Evolutionary conservation across 2,797 vertebrate genomes (phyloP).

Genomic region (Amniataba percoides): DNA sequence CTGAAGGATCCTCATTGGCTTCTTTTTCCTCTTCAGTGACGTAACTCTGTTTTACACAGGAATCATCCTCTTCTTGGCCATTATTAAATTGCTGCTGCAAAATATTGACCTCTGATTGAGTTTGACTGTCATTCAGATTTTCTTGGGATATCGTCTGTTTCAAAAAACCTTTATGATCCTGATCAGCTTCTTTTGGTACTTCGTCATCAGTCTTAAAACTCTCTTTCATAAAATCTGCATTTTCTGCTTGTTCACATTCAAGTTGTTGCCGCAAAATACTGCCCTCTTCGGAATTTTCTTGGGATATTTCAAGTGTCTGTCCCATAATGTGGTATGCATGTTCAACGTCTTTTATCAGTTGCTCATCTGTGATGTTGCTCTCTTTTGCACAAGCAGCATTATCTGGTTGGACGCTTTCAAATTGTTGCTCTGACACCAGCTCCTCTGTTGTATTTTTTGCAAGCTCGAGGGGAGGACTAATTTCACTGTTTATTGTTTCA

Average conservation of each 20-base stretch:
- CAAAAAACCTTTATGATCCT: constrained; percentile 10
- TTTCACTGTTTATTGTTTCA: constrained; percentile 36
- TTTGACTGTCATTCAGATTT: constrained; percentile 9
- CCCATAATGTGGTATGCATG: constrained; percentile 22
- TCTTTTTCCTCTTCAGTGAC: constrained; percentile 25
- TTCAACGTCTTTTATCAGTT: constrained; percentile 23
- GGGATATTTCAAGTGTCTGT: constrained; percentile 9
- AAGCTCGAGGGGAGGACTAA: not conserved
- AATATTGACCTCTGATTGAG: constrained; percentile 8
- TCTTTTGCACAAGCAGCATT: constrained; percentile 31
- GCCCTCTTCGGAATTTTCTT: constrained; percentile 24
- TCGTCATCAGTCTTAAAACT: constrained; percentile 19
- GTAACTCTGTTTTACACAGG: constrained; percentile 20
- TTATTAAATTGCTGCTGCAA: constrained; percentile 14
- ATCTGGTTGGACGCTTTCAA: constrained; percentile 20
- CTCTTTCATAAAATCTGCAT: constrained; percentile 25
- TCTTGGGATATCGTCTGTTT: constrained; percentile 23
- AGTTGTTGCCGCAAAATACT: constrained; percentile 18
- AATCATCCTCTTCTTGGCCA: constrained; percentile 13
- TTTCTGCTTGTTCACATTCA: constrained; percentile 29
- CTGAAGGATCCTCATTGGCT: not conserved
- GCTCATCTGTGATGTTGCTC: constrained; percentile 15
- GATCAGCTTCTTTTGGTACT: constrained; percentile 17
- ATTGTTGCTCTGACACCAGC: constrained; percentile 24
- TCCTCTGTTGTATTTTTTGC: constrained; percentile 21